Base-by-base conservation (phyloP, 2,113 vertebrate genomes). In the Galbula dea region DNA sequence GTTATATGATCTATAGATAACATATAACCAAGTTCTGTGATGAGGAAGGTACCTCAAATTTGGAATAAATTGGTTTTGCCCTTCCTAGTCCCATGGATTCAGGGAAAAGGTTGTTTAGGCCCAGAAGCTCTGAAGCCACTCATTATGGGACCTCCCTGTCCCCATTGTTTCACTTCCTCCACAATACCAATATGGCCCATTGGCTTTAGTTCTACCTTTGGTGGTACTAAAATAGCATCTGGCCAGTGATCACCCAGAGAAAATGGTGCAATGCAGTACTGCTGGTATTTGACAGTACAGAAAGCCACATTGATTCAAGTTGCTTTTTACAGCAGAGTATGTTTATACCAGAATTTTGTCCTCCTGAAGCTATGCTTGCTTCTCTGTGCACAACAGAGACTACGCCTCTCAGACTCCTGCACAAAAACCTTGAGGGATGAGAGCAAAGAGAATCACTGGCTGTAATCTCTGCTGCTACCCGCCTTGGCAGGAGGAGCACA, bases 221-320 rank as follows among this genome's bases (percentile, higher is more conserved):
- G 48, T 54, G 32, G 43, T 74, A 39, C 14, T 85, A 57, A 75
- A 88, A 55, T 48, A 63, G 74, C n/a, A 48, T 58, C 73, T 84
- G 62, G 27, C 18, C 10, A 41, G 18, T 41, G 86, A 45, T 74
- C 36, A 61, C 49, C 29, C 45, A 46, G 48, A 57, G 83, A 58
- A 90, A 94, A 46, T 84, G 92, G 72, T 93, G 86, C 92, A 93
- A 36, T 93, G 92, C 94, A 86, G 79, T 71, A 17, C 41, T 78
- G 49, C 51, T 93, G 79, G 30, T 72, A 11, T 94, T 58, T 88
- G 69, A 72, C n/a, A 73, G 63, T 55, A 69, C 51, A 67, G 66
- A 93, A 90, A 81, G 57, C 43, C 57, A 71, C 80, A 84, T 43
- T 88, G 76, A 85, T 88, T 76, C 72, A 57, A 63, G 83, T 75